A percentile compares a stretch with the other conserved stretches of the same genome.
phyloP scores from a whole-genome alignment of 2,888 invertebrate species.

The Vandiemenella viatica region DNA sequence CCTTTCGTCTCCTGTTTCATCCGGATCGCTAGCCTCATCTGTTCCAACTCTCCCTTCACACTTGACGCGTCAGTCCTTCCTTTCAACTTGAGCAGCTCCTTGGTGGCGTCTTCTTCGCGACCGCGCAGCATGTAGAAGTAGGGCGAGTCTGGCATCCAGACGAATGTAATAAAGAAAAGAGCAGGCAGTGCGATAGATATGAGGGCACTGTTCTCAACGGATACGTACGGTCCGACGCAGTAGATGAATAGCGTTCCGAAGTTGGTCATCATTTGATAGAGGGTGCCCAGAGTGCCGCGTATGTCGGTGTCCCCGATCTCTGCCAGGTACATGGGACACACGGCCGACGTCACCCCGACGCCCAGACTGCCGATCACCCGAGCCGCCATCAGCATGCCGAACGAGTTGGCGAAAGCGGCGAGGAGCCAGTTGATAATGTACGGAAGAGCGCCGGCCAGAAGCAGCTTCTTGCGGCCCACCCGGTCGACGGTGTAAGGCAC shows the following conservation, averaged over 20 bases:
- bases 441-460: constrained; percentile 22
- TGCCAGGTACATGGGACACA: constrained; percentile 40
- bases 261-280: constrained; percentile 24
- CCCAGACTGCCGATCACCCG: constrained; percentile 32
- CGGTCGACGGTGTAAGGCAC: constrained; percentile 22
- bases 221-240: constrained; percentile 29
- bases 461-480: constrained; percentile 23
- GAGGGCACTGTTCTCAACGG: constrained; percentile 34
- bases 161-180: constrained; percentile 38
- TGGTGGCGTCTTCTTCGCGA: constrained; percentile 37
- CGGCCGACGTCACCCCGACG: constrained; percentile 31
- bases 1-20: constrained; percentile 33
- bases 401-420: constrained; percentile 21
- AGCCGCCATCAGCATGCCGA: constrained; percentile 26
- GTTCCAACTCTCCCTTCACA: constrained; percentile 41
- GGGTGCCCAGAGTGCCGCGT: constrained; percentile 38
- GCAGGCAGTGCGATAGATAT: constrained; percentile 40
- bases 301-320: constrained; percentile 41
- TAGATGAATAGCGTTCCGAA: constrained; percentile 22
- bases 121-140: constrained; percentile 39
- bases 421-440: constrained; percentile 24
- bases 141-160: constrained; percentile 51
- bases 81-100: constrained; percentile 39
- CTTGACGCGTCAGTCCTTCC: constrained; percentile 35
- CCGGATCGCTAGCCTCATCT: constrained; percentile 37